These are phyloP conservation scores for Glaucopsyche alexis DNA, from an alignment of 2,888 invertebrate genomes.

Conservation along the genomic window DNA sequence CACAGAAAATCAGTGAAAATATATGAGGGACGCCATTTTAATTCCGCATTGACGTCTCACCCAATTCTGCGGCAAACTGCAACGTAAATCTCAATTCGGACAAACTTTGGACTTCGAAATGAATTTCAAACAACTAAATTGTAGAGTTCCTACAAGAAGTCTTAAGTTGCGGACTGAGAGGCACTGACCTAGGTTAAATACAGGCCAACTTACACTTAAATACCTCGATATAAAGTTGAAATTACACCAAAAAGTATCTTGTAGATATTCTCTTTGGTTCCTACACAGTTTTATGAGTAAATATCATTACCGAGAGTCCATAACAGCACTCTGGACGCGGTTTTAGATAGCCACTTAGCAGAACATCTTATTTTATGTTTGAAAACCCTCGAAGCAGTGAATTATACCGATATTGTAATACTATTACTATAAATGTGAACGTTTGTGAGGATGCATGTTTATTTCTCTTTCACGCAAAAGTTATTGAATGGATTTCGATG, in stretches of 20 bases:
- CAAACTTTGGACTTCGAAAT: slow-evolving; percentile 59
- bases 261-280: slow-evolving; percentile 44
- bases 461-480: too few relatives aligned
- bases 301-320: slow-evolving; percentile 69
- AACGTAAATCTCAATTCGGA: slow-evolving; percentile 58
- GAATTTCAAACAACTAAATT: slow-evolving; percentile 68
- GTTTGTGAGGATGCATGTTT: too few relatives aligned
- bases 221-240: neutral
- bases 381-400: slow-evolving; percentile 36
- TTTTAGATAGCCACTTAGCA: slow-evolving; percentile 61
- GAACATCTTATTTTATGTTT: slow-evolving; percentile 45
- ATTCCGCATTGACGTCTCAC: slow-evolving; percentile 20
- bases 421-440: too few relatives aligned
- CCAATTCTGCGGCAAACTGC: slow-evolving; percentile 45
- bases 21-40: neutral
- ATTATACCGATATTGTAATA: slow-evolving; percentile 31
- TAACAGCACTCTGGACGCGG: slow-evolving; percentile 57
- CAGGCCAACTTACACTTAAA: slow-evolving; percentile 38
- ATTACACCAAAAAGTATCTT: slow-evolving; percentile 23
- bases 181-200: slow-evolving; percentile 24
- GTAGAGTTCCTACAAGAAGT: slow-evolving; percentile 61
- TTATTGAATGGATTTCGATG: too few relatives aligned
- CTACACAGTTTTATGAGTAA: slow-evolving; percentile 52
- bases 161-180: slow-evolving; percentile 47
- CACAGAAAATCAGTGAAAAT: too few relatives aligned